Evolutionary conservation across 1,140 invertebrate genomes (phyloP).

Genomic region (Ericerus pela): DNA sequence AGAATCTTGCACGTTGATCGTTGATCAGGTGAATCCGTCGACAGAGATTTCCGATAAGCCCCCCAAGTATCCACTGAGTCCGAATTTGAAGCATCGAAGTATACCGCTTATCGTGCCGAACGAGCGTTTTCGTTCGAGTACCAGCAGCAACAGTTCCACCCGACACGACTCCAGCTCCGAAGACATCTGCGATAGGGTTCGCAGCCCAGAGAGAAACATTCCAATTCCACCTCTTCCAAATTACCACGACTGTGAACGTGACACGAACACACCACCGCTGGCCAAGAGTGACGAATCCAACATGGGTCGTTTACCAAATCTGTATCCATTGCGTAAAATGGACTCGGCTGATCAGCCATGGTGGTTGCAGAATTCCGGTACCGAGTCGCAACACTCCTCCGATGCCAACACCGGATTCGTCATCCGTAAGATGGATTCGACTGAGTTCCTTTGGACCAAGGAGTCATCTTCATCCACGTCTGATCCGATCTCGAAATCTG

Average conservation of each 20-base stretch:
- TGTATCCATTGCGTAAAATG: constrained; percentile 15
- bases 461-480: neutral
- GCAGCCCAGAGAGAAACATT: neutral
- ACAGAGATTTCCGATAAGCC: constrained; percentile 34
- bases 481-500: neutral
- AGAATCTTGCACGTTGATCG: neutral
- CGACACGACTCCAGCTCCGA: neutral
- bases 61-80: constrained; percentile 35
- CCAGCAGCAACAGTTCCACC: neutral
- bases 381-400: too few species aligned
- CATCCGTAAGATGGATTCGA: constrained; percentile 44
- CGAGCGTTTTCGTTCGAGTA: neutral
- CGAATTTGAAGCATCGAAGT: constrained; percentile 20
- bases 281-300: too few species aligned
- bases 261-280: too few species aligned
- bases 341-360: constrained; percentile 14
- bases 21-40: neutral
- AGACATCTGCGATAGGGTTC: neutral
- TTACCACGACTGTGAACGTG: too few species aligned
- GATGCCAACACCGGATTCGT: constrained; percentile 2
- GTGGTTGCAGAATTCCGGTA: constrained; percentile 13
- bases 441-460: constrained; percentile 41
- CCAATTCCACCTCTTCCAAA: too few species aligned
- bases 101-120: neutral
- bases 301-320: neutral